Evolutionary conservation across 2,113 vertebrate genomes (phyloP).

Genomic region (Cervus canadensis): DNA sequence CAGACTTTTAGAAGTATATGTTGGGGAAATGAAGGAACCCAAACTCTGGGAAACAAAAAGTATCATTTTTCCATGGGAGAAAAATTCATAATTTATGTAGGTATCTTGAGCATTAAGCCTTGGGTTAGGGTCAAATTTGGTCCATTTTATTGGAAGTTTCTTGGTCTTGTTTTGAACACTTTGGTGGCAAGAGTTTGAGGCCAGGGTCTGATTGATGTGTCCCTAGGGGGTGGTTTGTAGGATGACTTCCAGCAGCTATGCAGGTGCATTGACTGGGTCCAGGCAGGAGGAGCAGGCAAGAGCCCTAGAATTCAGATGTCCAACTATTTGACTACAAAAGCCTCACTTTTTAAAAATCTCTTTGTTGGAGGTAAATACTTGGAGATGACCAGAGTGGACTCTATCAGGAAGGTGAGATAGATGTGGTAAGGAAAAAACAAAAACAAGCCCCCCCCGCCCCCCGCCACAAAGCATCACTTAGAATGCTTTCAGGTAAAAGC

Average conservation of each 20-base stretch:
- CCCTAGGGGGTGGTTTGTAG: not conserved
- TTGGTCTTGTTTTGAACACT: not conserved
- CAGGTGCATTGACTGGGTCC: not conserved
- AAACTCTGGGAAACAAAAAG: not conserved
- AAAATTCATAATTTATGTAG: not conserved
- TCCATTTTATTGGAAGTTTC: not conserved
- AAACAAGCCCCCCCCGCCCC: not conserved
- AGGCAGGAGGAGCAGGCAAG: not conserved
- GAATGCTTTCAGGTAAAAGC: not conserved
- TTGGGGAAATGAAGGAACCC: not conserved
- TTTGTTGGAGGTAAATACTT: not conserved
- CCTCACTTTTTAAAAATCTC: not conserved
- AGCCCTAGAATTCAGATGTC: not conserved
- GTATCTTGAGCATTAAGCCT: not conserved
- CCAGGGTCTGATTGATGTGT: not conserved
- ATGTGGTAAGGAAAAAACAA: not conserved
- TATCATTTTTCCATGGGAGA: not conserved
- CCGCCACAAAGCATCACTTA: not conserved
- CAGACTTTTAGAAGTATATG: not conserved
- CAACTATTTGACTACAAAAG: not conserved
- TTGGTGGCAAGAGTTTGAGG: not conserved
- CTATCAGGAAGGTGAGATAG: not conserved
- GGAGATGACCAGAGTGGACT: not conserved
- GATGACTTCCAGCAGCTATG: not conserved
- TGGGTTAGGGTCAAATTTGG: not conserved